Conservation (phyloP, 2,797 vertebrate species). For the Phoebastria nigripes region DNA sequence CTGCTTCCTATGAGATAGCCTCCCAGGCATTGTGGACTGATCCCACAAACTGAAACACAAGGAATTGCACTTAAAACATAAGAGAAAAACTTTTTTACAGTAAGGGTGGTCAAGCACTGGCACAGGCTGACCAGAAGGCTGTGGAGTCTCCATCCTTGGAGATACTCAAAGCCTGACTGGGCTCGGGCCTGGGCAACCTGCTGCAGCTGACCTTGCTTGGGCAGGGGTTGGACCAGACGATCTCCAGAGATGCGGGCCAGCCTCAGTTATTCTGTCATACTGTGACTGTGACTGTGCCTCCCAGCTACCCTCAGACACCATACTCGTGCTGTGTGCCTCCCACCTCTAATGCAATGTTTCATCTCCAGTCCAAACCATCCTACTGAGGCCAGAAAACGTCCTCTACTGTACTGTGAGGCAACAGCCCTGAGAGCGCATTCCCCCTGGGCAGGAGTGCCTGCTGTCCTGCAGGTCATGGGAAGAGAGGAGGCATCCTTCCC, state of each 20-base stretch:
- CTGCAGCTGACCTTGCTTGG: background rate
- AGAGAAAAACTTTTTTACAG: background rate
- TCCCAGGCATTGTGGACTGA: background rate
- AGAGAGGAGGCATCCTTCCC: background rate
- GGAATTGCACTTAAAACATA: background rate
- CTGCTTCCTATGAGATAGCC: background rate
- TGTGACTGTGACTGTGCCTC: background rate
- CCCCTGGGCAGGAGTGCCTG: fast-evolving
- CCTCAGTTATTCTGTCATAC: background rate
- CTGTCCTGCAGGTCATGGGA: background rate
- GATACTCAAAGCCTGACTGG: background rate
- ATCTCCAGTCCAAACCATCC: background rate
- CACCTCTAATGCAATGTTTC: background rate
- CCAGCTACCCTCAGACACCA: background rate
- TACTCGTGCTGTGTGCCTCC: background rate
- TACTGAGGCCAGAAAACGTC: background rate
- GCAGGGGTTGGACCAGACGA: background rate
- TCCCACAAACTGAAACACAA: background rate
- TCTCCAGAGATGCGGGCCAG: background rate
- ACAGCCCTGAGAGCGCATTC: fast-evolving
- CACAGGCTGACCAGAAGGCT: background rate
- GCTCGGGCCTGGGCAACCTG: background rate
- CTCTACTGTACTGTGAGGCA: background rate
- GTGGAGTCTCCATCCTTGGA: background rate
- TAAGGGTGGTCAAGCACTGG: background rate